Evolutionary conservation across 2,797 vertebrate species (phyloP), one percentile per base, ranked within the genome.

Genomic region (Syndactyla subalaris): DNA sequence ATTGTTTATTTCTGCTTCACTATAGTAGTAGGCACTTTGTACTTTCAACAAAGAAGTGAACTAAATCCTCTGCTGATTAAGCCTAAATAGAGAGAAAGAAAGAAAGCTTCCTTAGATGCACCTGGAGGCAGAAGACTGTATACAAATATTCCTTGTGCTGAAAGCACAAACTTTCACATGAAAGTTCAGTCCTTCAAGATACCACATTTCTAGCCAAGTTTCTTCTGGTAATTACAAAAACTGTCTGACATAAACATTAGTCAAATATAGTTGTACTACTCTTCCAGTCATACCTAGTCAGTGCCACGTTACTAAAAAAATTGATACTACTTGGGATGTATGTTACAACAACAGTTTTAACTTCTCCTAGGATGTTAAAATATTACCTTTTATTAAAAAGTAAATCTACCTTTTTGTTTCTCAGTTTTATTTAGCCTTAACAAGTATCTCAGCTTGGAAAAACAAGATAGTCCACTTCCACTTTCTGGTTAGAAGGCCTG

Each of bases 261-360:
- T 51, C 34, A 92, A 43, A 83, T 77, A 29, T 8, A 61, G 22
- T 49, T 39, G 6, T 30, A 39, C 74, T 83, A 36, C 22, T 46
- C 20, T 92, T 70, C 27, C 22, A 65, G 70, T 77, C 39, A 8
- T 75, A 57, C 36, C 49, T 84, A 52, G 23, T 39, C 26, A 80
- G n/a, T 66, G 70, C 26, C 9, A 6, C 39, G 32, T 58, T 82
- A 39, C 12, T 67, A 39, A 63, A 36, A 70, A 76, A 39, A 55
- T 29, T 16, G 15, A 14, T 48, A 16, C 12, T 82, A 13, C 36
- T 6, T 34, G n/a, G 52, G 15, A 45, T 0, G 0, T 81, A 20
- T 19, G 14, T 52, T 54, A 72, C 52, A 79, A 52, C 26, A 59
- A 27, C 46, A 54, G 13, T 59, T 71, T 74, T 52, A 58, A 5